phyloP scores from a whole-genome alignment of 2,888 invertebrate species.

The Lapara coniferarum region DNA sequence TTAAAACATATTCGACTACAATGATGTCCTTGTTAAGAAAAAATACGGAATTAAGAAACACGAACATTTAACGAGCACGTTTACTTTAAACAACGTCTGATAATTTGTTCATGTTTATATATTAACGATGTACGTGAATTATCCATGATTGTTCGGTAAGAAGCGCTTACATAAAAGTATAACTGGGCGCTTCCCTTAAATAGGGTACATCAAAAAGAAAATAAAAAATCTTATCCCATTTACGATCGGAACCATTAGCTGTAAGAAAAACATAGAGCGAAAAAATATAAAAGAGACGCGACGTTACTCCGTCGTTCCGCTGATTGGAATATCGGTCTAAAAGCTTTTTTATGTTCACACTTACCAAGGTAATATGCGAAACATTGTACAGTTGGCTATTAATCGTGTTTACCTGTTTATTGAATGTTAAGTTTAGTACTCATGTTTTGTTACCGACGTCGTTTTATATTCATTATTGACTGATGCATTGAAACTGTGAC shows the following conservation, averaged over 20 bases:
- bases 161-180: constrained; percentile 55
- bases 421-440: constrained; percentile 30
- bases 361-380: constrained; percentile 56
- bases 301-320: constrained; percentile 58
- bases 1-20: background rate
- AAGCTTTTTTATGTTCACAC: constrained; percentile 69
- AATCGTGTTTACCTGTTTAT: constrained; percentile 51
- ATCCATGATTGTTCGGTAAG: constrained; percentile 40
- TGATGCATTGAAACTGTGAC: background rate
- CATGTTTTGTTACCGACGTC: constrained; percentile 8
- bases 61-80: background rate
- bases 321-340: constrained; percentile 67
- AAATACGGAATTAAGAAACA: background rate
- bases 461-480: background rate
- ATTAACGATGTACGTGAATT: constrained; percentile 5
- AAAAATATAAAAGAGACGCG: constrained; percentile 59
- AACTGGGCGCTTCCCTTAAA: constrained; percentile 55
- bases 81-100: background rate
- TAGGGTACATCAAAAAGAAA: constrained; percentile 66
- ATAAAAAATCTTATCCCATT: constrained; percentile 65
- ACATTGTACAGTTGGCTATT: constrained; percentile 50
- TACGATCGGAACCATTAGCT: constrained; percentile 67
- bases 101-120: background rate
- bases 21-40: no score
- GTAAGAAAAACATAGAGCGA: constrained; percentile 61